phyloP scores from a whole-genome alignment of 2,797 vertebrate genomes.

The Lagorchestes hirsutus region DNA sequence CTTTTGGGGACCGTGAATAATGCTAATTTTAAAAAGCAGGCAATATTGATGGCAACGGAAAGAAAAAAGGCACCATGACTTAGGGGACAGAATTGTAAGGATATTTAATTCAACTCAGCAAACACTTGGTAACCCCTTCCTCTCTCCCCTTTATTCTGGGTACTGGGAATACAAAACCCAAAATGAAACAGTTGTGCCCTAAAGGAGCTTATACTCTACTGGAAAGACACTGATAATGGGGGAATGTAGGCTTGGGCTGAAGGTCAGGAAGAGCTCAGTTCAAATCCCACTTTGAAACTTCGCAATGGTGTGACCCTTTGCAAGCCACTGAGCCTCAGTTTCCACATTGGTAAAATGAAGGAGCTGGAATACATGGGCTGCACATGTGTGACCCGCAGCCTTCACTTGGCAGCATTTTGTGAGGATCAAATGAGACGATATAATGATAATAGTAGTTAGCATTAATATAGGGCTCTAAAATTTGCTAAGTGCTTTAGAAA shows the following conservation, averaged over 20 bases:
- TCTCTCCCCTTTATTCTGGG: background rate
- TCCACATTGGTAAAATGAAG: background rate
- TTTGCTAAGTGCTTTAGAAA: too few relatives aligned
- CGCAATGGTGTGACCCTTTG: background rate
- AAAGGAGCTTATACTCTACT: background rate
- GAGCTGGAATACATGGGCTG: background rate
- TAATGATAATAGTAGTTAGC: background rate
- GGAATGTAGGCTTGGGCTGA: background rate
- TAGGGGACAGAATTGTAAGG: background rate
- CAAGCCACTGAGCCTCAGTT: background rate
- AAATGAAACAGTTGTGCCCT: background rate
- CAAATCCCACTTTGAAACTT: background rate
- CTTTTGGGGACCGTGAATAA: background rate
- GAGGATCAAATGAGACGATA: background rate
- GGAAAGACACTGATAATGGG: background rate
- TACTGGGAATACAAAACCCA: background rate
- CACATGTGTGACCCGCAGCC: background rate
- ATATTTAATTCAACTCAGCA: background rate
- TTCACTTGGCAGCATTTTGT: background rate
- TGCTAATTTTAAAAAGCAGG: slow-evolving; percentile 48
- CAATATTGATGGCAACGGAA: slow-evolving; percentile 1
- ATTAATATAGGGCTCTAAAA: too few relatives aligned
- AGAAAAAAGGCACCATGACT: slow-evolving; percentile 26
- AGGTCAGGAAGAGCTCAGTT: background rate
- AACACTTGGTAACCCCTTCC: background rate